Conservation (phyloP, 1,140 invertebrate species). For the Diorhabda sublineata region DNA sequence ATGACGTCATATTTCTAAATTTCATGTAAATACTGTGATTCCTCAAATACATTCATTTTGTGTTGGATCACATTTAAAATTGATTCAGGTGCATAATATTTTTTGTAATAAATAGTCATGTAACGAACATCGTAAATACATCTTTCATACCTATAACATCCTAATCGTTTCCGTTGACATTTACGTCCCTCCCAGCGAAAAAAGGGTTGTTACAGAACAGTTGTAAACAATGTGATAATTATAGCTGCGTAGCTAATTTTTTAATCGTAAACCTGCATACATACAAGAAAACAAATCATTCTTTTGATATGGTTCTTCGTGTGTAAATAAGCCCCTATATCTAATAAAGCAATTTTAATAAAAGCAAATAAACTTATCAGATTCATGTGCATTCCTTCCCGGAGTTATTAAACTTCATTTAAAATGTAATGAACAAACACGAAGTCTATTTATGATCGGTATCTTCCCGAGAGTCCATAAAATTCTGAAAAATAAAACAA, state of each 20-base stretch:
- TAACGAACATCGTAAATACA: too few species aligned
- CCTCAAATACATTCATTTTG: too few species aligned
- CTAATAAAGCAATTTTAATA: constrained; percentile 1
- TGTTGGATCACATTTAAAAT: too few species aligned
- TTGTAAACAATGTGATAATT: constrained; percentile 3
- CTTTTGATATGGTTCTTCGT: neutral
- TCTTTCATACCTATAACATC: neutral
- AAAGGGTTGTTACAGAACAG: neutral
- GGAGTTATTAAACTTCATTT: constrained; percentile 2
- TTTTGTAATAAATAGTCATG: too few species aligned
- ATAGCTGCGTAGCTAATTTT: neutral
- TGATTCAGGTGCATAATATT: too few species aligned
- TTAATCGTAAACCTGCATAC: neutral
- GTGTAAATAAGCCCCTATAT: neutral
- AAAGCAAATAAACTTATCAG: neutral
- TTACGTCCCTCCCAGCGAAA: neutral
- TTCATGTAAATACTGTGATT: too few species aligned
- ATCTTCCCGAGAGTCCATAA: neutral
- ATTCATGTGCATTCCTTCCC: constrained; percentile 1
- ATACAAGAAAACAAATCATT: neutral
- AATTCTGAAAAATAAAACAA: neutral
- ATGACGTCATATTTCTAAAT: too few species aligned
- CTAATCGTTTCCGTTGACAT: neutral
- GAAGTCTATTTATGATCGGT: neutral
- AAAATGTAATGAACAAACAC: neutral